Percentiles rank a stretch among this genome's conserved stretches.
Conservation (phyloP, 2,888 invertebrate species). For the Allolobophora icterica region DNA sequence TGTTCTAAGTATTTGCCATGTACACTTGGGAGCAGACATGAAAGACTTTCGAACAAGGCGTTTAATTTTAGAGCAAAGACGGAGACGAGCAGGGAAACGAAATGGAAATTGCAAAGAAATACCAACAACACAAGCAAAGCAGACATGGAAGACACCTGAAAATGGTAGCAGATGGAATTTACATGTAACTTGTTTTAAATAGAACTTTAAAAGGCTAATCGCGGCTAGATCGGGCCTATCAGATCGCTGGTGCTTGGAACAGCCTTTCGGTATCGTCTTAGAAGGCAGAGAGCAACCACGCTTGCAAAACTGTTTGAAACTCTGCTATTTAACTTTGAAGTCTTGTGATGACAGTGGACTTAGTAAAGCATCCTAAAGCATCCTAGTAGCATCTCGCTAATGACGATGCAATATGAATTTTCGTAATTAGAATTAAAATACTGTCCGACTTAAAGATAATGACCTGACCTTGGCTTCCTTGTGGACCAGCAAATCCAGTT, state of each 20-base stretch:
- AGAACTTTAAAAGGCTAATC: neutral
- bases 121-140: neutral
- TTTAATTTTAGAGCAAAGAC: neutral
- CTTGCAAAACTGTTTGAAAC: too few relatives aligned
- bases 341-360: neutral
- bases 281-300: neutral
- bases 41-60: too few relatives aligned
- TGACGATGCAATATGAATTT: neutral
- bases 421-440: neutral
- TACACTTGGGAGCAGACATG: too few relatives aligned
- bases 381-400: neutral
- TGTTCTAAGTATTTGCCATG: too few relatives aligned
- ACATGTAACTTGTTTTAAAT: too few relatives aligned
- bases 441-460: too few relatives aligned
- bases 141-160: neutral
- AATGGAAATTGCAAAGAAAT: neutral
- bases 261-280: neutral
- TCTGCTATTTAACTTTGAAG: neutral
- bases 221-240: neutral
- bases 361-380: neutral
- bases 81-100: neutral
- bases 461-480: conserved; percentile 33
- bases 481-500: conserved; percentile 35
- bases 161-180: neutral
- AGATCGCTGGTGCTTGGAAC: neutral